Evolutionary conservation across 2,888 invertebrate species (phyloP).

Genomic region (Uloborus plumipes): DNA sequence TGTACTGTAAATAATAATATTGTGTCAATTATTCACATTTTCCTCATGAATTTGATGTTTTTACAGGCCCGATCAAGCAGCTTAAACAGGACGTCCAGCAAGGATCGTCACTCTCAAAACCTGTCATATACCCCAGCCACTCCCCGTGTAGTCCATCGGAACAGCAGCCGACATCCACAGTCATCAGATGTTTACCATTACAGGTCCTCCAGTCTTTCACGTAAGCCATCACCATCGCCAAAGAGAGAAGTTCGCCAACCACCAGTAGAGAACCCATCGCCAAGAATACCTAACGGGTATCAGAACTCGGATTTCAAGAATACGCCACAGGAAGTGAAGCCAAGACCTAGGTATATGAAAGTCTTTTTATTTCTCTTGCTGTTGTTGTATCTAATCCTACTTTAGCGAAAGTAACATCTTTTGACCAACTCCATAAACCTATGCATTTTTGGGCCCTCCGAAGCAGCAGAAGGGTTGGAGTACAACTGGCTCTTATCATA

Average conservation of each 20-base stretch:
- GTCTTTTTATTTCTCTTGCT: not conserved
- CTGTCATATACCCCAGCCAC: conserved; percentile 48
- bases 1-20: not conserved
- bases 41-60: not conserved
- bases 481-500: no score
- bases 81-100: conserved; percentile 35
- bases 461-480: no score
- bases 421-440: no score
- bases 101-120: conserved; percentile 48
- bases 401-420: no score
- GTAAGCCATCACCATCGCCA: conserved; percentile 45
- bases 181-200: conserved; percentile 43
- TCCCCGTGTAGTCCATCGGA: conserved; percentile 24
- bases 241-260: conserved; percentile 30
- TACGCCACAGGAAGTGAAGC: conserved; percentile 18
- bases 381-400: no score
- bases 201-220: conserved; percentile 50
- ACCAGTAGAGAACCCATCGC: not conserved
- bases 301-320: not conserved
- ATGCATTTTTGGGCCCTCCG: no score
- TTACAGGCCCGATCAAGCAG: conserved; percentile 50
- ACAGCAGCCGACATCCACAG: conserved; percentile 25
- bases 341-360: conserved; percentile 29
- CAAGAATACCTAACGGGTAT: conserved; percentile 13
- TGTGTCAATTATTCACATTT: not conserved